These are phyloP conservation scores for Ichneumon xanthorius DNA, from an alignment of 2,888 invertebrate species.

Conservation along the genomic window DNA sequence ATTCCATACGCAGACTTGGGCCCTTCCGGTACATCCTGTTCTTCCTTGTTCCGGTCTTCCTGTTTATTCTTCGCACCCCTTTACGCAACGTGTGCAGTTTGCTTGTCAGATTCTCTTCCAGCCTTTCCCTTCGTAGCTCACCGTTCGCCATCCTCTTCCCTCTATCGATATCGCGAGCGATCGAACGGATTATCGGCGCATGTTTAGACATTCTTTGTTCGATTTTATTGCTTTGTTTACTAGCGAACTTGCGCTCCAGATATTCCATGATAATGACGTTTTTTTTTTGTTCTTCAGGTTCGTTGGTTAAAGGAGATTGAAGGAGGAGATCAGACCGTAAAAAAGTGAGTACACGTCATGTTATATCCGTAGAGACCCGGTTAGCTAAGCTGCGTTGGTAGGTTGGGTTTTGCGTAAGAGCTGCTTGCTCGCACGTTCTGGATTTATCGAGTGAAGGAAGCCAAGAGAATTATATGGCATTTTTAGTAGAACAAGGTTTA, in stretches of 20 bases:
- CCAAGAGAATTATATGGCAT: too few relatives aligned
- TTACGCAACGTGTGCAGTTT: conserved; percentile 64
- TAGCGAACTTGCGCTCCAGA: neutral
- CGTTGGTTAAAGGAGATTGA: conserved; percentile 5
- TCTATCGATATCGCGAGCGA: too few relatives aligned
- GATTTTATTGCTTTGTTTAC: neutral
- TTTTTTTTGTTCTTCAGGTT: conserved; percentile 35
- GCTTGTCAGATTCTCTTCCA: conserved; percentile 44
- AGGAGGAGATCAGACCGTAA: neutral
- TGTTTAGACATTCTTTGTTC: too few relatives aligned
- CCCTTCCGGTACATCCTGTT: conserved; percentile 46
- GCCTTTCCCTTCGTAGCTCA: neutral
- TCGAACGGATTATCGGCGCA: too few relatives aligned
- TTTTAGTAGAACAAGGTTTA: too few relatives aligned
- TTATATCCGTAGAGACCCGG: too few relatives aligned
- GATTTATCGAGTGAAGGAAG: too few relatives aligned
- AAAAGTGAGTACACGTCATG: conserved; percentile 44
- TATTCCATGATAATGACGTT: neutral
- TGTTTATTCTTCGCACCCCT: conserved; percentile 44
- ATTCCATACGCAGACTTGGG: conserved; percentile 56
- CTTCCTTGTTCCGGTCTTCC: conserved; percentile 23
- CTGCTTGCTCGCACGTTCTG: too few relatives aligned
- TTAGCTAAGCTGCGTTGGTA: neutral
- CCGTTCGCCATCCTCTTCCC: conserved; percentile 5
- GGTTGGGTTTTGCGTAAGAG: too few relatives aligned